These are phyloP conservation scores for Cyprinodon variegatus DNA, from an alignment of 2,113 vertebrate species.

Conservation along the genomic window DNA sequence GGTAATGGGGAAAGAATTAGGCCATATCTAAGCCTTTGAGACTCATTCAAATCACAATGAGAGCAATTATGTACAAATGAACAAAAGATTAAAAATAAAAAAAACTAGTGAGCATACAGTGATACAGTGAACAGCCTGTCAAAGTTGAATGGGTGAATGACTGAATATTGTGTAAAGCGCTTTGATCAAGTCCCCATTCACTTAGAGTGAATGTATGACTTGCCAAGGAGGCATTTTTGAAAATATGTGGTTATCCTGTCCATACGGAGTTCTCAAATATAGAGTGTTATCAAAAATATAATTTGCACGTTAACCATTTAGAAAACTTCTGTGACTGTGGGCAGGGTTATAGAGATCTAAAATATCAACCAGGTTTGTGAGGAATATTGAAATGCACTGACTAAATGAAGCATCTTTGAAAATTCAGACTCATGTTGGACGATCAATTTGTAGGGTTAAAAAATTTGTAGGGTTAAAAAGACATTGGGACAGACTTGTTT, in stretches of 20 bases:
- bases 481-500: not conserved
- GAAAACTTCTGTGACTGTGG: not conserved
- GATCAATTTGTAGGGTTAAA: not conserved
- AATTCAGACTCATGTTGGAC: not conserved
- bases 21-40: not conserved
- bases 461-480: not conserved
- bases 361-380: not conserved
- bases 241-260: not conserved
- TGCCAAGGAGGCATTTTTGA: not conserved
- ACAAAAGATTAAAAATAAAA: not conserved
- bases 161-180: too few relatives aligned
- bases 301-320: not conserved
- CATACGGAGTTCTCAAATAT: not conserved
- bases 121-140: too few relatives aligned
- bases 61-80: not conserved
- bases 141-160: too few relatives aligned
- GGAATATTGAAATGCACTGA: not conserved
- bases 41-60: not conserved
- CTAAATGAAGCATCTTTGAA: not conserved
- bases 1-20: too few relatives aligned
- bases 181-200: too few relatives aligned
- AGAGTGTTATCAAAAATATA: not conserved
- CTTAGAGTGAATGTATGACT: too few relatives aligned
- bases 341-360: not conserved
- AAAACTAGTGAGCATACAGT: not conserved